A percentile compares a stretch with the other conserved stretches of the same genome.
Evolutionary conservation across 1,140 invertebrate genomes (phyloP).

Genomic region (Scaptomyza montana): DNA sequence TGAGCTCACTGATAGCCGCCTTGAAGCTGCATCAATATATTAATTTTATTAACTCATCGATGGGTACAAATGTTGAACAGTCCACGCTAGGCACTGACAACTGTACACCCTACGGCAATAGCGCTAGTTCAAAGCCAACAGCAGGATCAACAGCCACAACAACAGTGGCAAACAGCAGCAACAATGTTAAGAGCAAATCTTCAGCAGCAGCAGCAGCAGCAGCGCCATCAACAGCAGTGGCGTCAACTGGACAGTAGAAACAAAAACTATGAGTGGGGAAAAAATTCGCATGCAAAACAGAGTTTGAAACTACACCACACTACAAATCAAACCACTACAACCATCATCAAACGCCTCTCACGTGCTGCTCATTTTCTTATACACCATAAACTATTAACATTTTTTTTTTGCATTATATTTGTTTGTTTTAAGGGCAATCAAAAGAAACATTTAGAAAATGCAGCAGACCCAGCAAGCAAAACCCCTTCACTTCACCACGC

Average conservation of each 20-base stretch:
- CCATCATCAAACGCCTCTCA: not conserved
- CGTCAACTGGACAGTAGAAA: conserved; percentile 33
- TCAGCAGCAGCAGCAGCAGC: not conserved
- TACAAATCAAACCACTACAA: not conserved
- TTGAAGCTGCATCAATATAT: conserved; percentile 86
- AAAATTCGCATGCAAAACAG: not conserved
- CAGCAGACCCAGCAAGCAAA: not conserved
- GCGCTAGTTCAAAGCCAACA: conserved; percentile 4
- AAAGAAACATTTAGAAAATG: conserved; percentile 7
- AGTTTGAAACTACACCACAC: not conserved
- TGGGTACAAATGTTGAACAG: conserved; percentile 82
- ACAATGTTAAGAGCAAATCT: conserved; percentile 51
- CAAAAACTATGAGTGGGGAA: not conserved
- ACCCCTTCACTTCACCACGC: conserved; percentile 10
- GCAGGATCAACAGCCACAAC: not conserved
- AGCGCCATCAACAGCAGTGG: conserved; percentile 15
- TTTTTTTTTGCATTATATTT: conserved; percentile 37
- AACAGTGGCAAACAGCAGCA: conserved; percentile 14
- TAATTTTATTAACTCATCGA: conserved; percentile 84
- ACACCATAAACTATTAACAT: conserved; percentile 29
- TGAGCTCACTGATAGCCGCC: conserved; percentile 86
- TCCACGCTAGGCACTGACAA: conserved; percentile 61
- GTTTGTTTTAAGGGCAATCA: conserved; percentile 13
- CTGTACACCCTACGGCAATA: conserved; percentile 56
- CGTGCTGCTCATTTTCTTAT: conserved; percentile 28